Base-by-base conservation (phyloP, 1,140 invertebrate genomes). In the Brachionus sp. region DNA sequence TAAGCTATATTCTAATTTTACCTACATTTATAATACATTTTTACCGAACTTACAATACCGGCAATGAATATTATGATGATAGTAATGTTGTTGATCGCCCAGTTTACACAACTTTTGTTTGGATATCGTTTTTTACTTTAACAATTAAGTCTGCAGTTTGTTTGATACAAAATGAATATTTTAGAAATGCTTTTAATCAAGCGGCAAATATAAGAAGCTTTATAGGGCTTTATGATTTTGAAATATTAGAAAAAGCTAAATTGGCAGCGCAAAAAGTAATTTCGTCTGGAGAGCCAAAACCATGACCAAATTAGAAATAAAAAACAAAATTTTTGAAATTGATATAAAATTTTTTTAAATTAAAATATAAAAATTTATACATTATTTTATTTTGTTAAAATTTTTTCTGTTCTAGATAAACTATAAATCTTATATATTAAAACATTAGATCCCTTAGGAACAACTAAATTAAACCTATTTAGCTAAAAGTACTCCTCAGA, bases 1-100 rank as follows among this genome's bases (percentile, higher is more conserved):
- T 80, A 19, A 80, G 29, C 29, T 80, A 80, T 62, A 35, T 13
- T 5, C 23, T 80, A 25, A 42, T 80, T 62, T 80, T 80, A 62
- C 77, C 77, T 23, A 80, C 39, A 53, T 80, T 80, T 80, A 33
- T 80, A 1, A 57, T 80, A 1, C 77, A 80, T 66, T 80, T 80
- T 62, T 80, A 80, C 39, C 33, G 77, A 23, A 80, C 77, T 25
- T 80, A 64, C n/a, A 42, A 80, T 7, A 57, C 33, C 1, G 29
- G 77, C 19, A 25, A 29, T 23, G 50, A 62, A 23, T 16, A 57
- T 66, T 80, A 80, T 35, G 77, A 57, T 42, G 77, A 80, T 35
- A 33, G 37, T 23, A 66, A 50, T 62, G 77, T 80, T 10, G 50
- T 80, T 12, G n/a, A 57, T n/a, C 19, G 77, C 10, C 37, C 46